Percentiles rank a stretch among this genome's conserved stretches.
phyloP scores from a whole-genome alignment of 2,797 vertebrate genomes.

The Morus bassanus region DNA sequence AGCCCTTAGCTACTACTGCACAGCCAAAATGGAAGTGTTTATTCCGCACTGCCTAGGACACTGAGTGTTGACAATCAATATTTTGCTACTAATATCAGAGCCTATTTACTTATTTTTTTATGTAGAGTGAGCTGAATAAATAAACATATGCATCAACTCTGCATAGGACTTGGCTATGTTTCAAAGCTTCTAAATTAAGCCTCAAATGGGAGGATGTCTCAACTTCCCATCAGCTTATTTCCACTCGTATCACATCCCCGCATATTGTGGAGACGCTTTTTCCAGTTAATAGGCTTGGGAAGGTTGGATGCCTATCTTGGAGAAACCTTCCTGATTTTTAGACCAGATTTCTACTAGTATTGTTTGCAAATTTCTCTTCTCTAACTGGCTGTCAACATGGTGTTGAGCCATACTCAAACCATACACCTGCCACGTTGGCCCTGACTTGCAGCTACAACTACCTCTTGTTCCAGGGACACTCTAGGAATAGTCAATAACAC shows the following conservation, averaged over 20 bases:
- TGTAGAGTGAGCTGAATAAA: not conserved
- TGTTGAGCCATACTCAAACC: not conserved
- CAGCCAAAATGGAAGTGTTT: not conserved
- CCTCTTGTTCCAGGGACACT: not conserved
- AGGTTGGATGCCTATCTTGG: too few species aligned
- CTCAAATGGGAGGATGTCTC: not conserved
- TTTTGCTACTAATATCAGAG: slow-evolving; percentile 7
- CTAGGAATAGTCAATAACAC: not conserved
- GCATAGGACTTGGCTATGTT: not conserved
- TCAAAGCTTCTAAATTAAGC: slow-evolving; percentile 20
- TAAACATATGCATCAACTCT: not conserved
- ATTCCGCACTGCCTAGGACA: not conserved
- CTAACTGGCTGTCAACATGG: not conserved
- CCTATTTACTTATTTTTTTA: not conserved
- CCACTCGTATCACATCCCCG: not conserved
- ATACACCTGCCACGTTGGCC: not conserved
- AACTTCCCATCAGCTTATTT: not conserved
- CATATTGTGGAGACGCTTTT: not conserved
- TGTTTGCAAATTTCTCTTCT: not conserved
- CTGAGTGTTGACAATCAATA: not conserved
- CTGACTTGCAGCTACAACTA: not conserved
- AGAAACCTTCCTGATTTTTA: not conserved
- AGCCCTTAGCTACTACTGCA: not conserved
- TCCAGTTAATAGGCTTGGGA: not conserved
- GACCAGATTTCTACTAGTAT: not conserved